Evolutionary conservation across 2,113 vertebrate genomes (phyloP).

Genomic region (Megaceryle maxima): DNA sequence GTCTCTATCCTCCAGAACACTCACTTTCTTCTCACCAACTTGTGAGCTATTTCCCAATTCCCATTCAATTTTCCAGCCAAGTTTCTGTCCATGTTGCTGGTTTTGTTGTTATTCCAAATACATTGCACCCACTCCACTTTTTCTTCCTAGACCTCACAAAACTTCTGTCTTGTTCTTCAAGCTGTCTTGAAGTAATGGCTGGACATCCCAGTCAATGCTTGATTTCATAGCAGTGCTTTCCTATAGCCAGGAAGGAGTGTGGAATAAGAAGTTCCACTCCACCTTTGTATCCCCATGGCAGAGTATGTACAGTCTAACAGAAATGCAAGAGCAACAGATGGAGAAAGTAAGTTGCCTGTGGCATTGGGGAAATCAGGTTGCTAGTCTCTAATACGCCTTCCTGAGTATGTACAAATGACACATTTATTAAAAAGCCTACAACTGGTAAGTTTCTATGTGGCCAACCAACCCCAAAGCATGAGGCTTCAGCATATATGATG

Average conservation of each 20-base stretch:
- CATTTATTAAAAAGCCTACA: neutral
- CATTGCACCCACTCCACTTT: neutral
- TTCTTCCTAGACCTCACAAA: neutral
- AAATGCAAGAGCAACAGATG: neutral
- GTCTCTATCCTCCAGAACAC: neutral
- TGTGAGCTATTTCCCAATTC: neutral
- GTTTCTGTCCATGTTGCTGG: neutral
- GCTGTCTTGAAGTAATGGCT: neutral
- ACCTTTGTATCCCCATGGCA: neutral
- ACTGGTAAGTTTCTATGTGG: neutral
- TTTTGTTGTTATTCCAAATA: neutral
- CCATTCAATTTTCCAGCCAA: neutral
- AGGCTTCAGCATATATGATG: neutral
- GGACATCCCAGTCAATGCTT: neutral
- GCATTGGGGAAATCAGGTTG: neutral
- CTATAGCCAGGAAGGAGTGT: neutral
- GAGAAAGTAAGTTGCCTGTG: neutral
- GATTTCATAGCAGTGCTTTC: neutral
- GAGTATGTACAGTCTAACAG: neutral
- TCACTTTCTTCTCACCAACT: neutral
- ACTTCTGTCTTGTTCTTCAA: neutral
- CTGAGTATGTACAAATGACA: neutral
- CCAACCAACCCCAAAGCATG: neutral
- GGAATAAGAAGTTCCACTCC: neutral
- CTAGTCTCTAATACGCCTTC: neutral